Evolutionary conservation across 2,888 invertebrate species (phyloP), one percentile per base, ranked within the genome.

Genomic region (Aphodius granarius): DNA sequence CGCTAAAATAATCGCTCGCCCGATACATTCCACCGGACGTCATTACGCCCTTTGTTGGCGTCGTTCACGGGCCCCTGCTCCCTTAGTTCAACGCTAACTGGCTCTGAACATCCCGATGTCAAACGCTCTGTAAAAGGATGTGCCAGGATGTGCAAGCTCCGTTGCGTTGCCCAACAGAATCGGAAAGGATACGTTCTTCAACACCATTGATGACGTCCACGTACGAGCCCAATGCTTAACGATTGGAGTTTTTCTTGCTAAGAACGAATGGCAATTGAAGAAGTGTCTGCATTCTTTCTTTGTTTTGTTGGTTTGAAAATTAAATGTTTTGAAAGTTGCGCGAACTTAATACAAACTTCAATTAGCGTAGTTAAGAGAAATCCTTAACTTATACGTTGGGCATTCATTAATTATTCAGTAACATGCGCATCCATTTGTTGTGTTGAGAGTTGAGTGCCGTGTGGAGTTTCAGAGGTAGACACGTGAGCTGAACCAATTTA

Each of bases 401-500:
- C 43, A 13, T 43, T 43, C 43, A 43, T 43, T 43, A 43, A 43
- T 43, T 43, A 43, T 43, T 43, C 43, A 3, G 43, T 13, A 43
- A 43, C 43, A 43, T 43, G 43, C 43, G 6, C 43, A 13, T 43
- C 43, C 43, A 43, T 43, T 43, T 43, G 43, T 43, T 43, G 43
- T 43, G 43, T 43, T 43, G n/a, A 43, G 43, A 43, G 4, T 13
- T 9, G 43, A 43, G 43, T 43, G 43, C 43, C 43, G 43, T 43
- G 43, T 43, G 43, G 43, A 43, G 43, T 1, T 43, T 43, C 43
- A 43, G 43, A 43, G 68, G 68, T 20, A 20, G 68, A 21, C 68
- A 68, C 68, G 68, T 68, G 68, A 22, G n/a, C 22, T 20, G n/a
- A 68, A 21, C 68, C 68, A 68, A 68, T 68, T 68, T 68, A 68